These are phyloP conservation scores for Mesaphorura yosii DNA, from an alignment of 1,140 invertebrate genomes.

Conservation along the genomic window DNA sequence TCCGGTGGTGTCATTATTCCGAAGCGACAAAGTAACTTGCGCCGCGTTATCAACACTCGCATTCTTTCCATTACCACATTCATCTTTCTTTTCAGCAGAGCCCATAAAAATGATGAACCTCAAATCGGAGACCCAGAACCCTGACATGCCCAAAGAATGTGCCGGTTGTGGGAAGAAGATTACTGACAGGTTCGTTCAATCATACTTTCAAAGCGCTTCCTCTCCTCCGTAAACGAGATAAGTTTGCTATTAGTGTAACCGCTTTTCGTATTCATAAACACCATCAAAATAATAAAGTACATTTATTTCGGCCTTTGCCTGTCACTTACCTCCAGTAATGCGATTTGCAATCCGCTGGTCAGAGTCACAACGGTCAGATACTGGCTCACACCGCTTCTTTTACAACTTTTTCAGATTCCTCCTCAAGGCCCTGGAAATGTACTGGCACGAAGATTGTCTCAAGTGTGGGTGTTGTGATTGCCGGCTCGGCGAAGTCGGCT, in stretches of 20 bases:
- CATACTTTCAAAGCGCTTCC: too few relatives aligned
- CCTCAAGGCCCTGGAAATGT: constrained; percentile 68
- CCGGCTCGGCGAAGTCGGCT: constrained; percentile 79
- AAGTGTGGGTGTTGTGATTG: constrained; percentile 90
- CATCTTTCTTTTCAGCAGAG: constrained; percentile 4
- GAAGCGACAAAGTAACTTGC: too few relatives aligned
- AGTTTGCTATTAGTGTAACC: too few relatives aligned
- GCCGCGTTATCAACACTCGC: too few relatives aligned
- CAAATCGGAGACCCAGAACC: constrained; percentile 40
- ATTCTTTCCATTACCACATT: neutral
- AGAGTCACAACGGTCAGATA: too few relatives aligned
- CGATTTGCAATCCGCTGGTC: too few relatives aligned
- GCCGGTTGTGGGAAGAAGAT: constrained; percentile 76
- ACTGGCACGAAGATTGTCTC: constrained; percentile 89
- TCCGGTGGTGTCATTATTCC: too few relatives aligned
- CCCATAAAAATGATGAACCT: constrained; percentile 42
- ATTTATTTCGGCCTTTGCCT: constrained; percentile 3
- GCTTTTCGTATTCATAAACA: constrained; percentile 3
- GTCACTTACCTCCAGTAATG: too few relatives aligned
- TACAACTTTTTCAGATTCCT: constrained; percentile 46
- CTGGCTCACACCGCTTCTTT: too few relatives aligned
- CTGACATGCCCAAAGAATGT: constrained; percentile 49
- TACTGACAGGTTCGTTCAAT: constrained; percentile 50
- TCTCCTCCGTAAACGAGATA: too few relatives aligned
- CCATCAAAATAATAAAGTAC: neutral